These are phyloP conservation scores for Diplogasteroides magnus DNA, from an alignment of 1,140 invertebrate species.

Conservation along the genomic window DNA sequence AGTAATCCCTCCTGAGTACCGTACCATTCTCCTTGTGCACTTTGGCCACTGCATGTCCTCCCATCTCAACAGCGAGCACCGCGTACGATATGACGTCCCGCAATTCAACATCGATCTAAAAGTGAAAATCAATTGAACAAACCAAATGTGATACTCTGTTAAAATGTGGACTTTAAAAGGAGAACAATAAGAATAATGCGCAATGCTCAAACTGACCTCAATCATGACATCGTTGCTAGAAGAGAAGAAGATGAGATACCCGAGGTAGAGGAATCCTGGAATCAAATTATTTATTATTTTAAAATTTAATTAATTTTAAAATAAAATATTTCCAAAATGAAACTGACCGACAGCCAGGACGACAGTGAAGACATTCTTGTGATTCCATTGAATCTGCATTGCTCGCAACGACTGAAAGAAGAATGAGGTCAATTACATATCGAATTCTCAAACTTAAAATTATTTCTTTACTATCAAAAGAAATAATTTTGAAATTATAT, in stretches of 20 bases:
- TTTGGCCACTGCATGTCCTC: conserved; percentile 44
- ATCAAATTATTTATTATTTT: too few species aligned
- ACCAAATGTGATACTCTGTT: too few species aligned
- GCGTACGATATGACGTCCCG: conserved; percentile 50
- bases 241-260: conserved; percentile 40
- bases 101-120: conserved; percentile 47
- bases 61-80: conserved; percentile 50
- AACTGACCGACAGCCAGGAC: too few species aligned
- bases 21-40: conserved; percentile 40
- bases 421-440: too few species aligned
- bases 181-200: not conserved
- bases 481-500: too few species aligned
- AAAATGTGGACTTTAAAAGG: not conserved
- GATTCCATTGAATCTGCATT: not conserved
- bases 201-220: not conserved
- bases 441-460: too few species aligned
- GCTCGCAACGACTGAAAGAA: too few species aligned
- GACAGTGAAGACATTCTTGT: not conserved
- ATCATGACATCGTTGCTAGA: not conserved
- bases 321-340: too few species aligned
- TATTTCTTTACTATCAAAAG: too few species aligned
- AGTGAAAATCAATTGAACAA: conserved; percentile 4
- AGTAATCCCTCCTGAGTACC: not conserved
- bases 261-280: conserved; percentile 39
- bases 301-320: too few species aligned